Conservation (phyloP, 2,888 invertebrate genomes). For the Biston betularia region DNA sequence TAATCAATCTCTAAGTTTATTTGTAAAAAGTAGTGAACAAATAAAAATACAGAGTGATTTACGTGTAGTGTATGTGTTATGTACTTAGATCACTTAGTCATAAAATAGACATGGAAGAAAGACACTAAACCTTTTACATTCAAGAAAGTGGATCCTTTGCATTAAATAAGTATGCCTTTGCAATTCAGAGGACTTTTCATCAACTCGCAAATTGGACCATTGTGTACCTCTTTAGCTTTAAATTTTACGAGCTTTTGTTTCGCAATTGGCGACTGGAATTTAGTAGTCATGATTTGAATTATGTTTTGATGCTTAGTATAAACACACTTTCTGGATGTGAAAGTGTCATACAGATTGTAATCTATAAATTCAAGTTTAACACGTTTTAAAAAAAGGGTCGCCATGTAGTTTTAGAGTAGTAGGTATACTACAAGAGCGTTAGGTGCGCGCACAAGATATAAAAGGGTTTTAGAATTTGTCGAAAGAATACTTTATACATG, state of each 20-base stretch:
- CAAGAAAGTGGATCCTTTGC: slow-evolving; percentile 34
- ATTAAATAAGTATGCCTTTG: slow-evolving; percentile 25
- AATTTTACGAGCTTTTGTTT: slow-evolving; percentile 43
- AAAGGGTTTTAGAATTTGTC: neutral
- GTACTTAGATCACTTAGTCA: too few species aligned
- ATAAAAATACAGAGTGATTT: too few species aligned
- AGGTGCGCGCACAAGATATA: neutral
- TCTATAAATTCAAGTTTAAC: too few species aligned
- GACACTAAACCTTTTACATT: slow-evolving; percentile 6
- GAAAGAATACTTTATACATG: neutral
- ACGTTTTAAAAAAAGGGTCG: too few species aligned
- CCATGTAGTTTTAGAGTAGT: too few species aligned
- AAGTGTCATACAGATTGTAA: too few species aligned
- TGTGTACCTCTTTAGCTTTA: slow-evolving; percentile 43
- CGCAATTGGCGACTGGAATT: slow-evolving; percentile 39
- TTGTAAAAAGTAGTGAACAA: too few species aligned
- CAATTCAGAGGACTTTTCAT: slow-evolving; percentile 35
- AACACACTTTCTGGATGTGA: too few species aligned
- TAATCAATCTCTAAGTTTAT: too few species aligned
- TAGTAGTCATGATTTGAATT: slow-evolving; percentile 50
- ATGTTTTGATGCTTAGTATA: neutral
- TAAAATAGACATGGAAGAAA: neutral
- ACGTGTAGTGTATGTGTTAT: too few species aligned
- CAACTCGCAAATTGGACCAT: slow-evolving; percentile 45
- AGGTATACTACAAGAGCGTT: too few species aligned